phyloP scores from a whole-genome alignment of 2,888 invertebrate species.

The Acanthosepion lycidas region DNA sequence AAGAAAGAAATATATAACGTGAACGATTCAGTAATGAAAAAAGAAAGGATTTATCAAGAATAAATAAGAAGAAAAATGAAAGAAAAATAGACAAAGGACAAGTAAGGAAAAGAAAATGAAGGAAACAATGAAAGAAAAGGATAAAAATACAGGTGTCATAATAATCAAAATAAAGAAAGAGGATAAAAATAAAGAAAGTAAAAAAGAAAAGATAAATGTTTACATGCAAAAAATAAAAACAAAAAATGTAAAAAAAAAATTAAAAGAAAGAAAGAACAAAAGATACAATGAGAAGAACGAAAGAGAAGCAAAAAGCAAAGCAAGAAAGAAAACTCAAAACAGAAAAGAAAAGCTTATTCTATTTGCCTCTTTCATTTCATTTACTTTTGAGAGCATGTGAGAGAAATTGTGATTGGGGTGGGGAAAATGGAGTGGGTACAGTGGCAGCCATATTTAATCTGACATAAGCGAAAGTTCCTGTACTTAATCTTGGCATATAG shows the following conservation, averaged over 20 bases:
- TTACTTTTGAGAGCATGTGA: background rate
- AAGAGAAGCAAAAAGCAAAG: background rate
- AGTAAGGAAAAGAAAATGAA: background rate
- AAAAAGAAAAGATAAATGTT: background rate
- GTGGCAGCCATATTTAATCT: constrained; percentile 10
- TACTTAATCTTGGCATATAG: constrained; percentile 33
- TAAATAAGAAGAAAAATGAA: background rate
- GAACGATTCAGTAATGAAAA: background rate
- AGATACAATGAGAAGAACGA: background rate
- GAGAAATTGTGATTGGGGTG: background rate
- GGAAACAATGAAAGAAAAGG: background rate
- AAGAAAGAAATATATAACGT: background rate
- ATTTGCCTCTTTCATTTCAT: background rate
- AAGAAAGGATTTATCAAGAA: background rate
- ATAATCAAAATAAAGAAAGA: background rate
- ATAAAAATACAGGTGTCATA: background rate
- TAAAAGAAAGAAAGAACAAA: background rate
- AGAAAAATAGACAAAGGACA: background rate
- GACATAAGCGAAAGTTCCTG: background rate
- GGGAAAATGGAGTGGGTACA: background rate
- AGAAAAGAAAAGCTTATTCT: too few species aligned
- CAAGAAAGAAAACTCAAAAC: background rate
- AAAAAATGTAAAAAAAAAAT: background rate
- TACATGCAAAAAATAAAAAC: background rate
- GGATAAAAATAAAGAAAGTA: background rate